Conservation (phyloP, 2,113 vertebrate genomes). For the Brienomyrus longianalis region DNA sequence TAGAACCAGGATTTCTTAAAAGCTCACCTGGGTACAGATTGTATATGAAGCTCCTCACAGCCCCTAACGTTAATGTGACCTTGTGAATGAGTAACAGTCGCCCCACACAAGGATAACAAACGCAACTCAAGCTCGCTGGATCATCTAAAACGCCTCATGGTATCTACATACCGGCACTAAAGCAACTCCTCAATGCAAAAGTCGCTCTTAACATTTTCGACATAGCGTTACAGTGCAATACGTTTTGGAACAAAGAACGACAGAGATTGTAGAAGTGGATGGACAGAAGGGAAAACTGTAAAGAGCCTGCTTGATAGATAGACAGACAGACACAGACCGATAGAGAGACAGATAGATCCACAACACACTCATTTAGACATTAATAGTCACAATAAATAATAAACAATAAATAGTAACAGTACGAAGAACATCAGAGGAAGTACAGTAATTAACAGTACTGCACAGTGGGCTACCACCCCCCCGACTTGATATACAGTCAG, state of each 20-base stretch:
- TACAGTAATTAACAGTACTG: too few relatives aligned
- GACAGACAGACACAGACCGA: too few relatives aligned
- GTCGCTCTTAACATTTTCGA: background rate
- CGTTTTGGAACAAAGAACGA: background rate
- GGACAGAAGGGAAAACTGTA: background rate
- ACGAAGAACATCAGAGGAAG: too few relatives aligned
- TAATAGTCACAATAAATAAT: too few relatives aligned
- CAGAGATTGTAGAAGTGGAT: background rate
- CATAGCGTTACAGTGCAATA: background rate
- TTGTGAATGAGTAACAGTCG: background rate
- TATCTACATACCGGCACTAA: background rate
- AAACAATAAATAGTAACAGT: too few relatives aligned
- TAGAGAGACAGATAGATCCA: too few relatives aligned
- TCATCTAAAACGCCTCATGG: background rate
- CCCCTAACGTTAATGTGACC: background rate
- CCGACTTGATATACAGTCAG: background rate
- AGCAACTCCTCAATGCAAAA: background rate
- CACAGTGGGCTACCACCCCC: too few relatives aligned
- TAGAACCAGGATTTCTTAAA: background rate
- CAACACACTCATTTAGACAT: too few relatives aligned
- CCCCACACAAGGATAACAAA: background rate
- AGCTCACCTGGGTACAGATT: slow-evolving; percentile 2
- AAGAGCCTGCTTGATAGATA: background rate
- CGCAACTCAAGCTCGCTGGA: background rate
- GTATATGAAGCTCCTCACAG: background rate